These are phyloP conservation scores for Steromphala cineraria DNA, from an alignment of 2,888 invertebrate species.

Conservation along the genomic window DNA sequence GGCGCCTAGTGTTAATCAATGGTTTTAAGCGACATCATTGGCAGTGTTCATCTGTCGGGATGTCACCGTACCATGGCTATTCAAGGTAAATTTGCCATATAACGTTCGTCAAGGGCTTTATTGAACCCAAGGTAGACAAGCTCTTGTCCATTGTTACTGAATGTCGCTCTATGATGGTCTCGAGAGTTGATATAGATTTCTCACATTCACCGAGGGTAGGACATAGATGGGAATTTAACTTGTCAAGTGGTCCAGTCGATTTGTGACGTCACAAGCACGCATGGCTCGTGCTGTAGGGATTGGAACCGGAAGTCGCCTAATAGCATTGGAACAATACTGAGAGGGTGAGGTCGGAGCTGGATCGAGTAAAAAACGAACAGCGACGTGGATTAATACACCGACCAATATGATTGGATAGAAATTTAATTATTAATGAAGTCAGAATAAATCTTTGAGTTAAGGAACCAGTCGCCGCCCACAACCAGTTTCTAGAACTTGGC, in stretches of 20 bases:
- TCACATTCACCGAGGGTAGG: background rate
- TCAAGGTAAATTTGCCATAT: background rate
- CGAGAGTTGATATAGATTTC: background rate
- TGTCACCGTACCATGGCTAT: background rate
- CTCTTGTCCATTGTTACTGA: background rate
- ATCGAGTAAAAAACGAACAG: background rate
- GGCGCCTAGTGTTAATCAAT: background rate
- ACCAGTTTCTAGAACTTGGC: background rate
- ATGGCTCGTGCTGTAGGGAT: background rate
- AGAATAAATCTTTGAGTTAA: constrained; percentile 14
- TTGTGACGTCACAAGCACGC: constrained; percentile 4
- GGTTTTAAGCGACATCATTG: background rate
- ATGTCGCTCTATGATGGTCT: background rate
- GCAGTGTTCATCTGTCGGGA: background rate
- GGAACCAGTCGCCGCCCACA: constrained; percentile 14
- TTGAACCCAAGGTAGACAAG: constrained; percentile 7
- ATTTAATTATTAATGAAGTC: constrained; percentile 30
- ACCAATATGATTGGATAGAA: constrained; percentile 27
- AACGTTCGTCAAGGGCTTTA: background rate
- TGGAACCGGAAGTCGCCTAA: background rate
- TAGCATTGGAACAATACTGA: constrained; percentile 15
- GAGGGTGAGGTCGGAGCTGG: background rate
- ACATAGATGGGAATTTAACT: background rate
- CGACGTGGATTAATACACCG: constrained; percentile 9
- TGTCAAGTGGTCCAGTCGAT: background rate